Conservation (phyloP, 2,797 vertebrate genomes). For the Sebastes cheni region DNA sequence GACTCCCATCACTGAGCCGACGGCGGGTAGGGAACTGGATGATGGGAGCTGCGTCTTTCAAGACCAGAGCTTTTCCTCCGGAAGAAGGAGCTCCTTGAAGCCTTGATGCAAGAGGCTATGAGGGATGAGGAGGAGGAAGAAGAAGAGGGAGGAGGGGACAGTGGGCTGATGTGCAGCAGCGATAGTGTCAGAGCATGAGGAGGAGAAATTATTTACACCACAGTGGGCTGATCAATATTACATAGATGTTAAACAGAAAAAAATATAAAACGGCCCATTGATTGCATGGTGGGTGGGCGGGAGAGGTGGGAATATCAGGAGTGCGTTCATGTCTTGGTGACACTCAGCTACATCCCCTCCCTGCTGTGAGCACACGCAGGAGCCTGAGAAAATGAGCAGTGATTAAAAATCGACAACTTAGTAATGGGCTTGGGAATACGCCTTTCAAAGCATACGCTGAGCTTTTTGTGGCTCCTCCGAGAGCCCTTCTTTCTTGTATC, state of each 20-base stretch:
- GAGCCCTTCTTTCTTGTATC: conserved; percentile 18
- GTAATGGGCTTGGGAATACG: conserved; percentile 41
- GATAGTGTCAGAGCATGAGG: conserved; percentile 15
- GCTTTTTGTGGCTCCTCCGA: conserved; percentile 13
- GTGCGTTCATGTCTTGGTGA: conserved; percentile 5
- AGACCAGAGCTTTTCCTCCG: conserved; percentile 19
- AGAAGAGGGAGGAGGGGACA: neutral
- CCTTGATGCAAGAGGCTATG: neutral
- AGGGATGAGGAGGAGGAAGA: neutral
- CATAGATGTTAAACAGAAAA: conserved; percentile 10
- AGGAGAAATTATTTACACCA: conserved; percentile 39
- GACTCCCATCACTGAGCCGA: neutral
- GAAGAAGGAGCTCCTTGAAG: conserved; percentile 39
- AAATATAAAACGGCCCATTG: conserved; percentile 42
- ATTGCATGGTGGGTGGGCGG: conserved; percentile 42
- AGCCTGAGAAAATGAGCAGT: conserved; percentile 49
- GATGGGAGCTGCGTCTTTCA: conserved; percentile 43
- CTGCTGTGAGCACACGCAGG: conserved; percentile 33
- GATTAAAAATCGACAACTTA: conserved; percentile 56
- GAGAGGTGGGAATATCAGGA: conserved; percentile 28
- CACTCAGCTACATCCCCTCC: neutral
- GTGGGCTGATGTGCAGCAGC: neutral
- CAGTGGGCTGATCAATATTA: conserved; percentile 54
- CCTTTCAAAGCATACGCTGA: conserved; percentile 21
- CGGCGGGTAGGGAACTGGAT: conserved; percentile 16